Evolutionary conservation across 2,797 vertebrate genomes (phyloP).

Genomic region (Spea hammondii): DNA sequence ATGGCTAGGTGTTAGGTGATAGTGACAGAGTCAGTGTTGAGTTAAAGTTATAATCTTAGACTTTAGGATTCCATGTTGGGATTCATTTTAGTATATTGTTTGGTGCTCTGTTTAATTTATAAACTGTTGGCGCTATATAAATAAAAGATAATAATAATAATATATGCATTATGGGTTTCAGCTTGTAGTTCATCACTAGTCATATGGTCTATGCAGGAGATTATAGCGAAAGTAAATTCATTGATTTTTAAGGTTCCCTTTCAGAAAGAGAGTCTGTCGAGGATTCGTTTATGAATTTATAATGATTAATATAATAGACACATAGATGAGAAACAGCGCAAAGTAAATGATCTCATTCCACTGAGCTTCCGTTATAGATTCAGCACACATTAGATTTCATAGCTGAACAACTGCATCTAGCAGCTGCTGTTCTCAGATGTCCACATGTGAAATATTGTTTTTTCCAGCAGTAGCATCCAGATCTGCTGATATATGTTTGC

Average conservation of each 20-base stretch:
- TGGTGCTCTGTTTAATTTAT: too few species aligned
- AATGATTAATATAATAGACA: neutral
- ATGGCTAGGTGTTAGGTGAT: too few species aligned
- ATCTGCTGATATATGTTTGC: conserved; percentile 39
- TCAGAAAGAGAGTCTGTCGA: neutral
- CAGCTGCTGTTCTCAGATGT: conserved; percentile 42
- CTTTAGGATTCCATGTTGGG: too few species aligned
- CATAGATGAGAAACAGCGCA: neutral
- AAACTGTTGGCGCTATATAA: too few species aligned
- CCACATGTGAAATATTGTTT: conserved; percentile 30
- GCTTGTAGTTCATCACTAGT: too few species aligned
- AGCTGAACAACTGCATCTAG: conserved; percentile 26
- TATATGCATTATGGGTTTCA: too few species aligned
- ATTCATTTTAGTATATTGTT: too few species aligned
- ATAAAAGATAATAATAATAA: too few species aligned
- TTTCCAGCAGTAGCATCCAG: conserved; percentile 43
- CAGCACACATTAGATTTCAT: conserved; percentile 2
- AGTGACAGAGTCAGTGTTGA: too few species aligned
- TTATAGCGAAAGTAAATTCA: too few species aligned
- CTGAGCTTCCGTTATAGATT: conserved; percentile 8
- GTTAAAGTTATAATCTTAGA: too few species aligned
- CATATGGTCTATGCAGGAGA: too few species aligned
- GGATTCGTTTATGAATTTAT: neutral
- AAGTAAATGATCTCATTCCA: neutral
- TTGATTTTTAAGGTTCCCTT: neutral